Percentiles rank a stretch among this genome's conserved stretches.
phyloP scores from a whole-genome alignment of 2,797 vertebrate genomes.

The Ctenochaetus hawaiiensis region DNA sequence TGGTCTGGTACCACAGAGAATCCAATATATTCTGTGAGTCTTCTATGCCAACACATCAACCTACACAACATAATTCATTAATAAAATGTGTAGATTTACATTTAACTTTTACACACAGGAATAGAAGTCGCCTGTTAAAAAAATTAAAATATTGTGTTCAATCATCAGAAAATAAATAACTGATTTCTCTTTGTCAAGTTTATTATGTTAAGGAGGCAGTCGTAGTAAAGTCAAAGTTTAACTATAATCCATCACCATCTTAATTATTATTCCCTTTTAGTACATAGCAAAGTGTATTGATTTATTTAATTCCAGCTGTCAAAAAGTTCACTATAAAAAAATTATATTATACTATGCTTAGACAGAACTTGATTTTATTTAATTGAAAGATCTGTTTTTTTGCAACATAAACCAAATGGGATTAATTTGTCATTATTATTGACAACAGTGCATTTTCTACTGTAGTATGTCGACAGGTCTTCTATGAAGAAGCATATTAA shows the following conservation, averaged over 20 bases:
- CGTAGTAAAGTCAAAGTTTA: not conserved
- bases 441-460: not conserved
- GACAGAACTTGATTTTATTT: not conserved
- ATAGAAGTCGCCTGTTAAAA: not conserved
- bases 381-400: not conserved
- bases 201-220: not conserved
- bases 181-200: not conserved
- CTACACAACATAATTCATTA: conserved; percentile 4
- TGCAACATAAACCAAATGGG: not conserved
- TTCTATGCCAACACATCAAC: conserved; percentile 17
- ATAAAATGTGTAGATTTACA: not conserved
- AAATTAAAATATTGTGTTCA: too few species aligned
- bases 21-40: conserved; percentile 10
- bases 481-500: not conserved
- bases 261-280: not conserved
- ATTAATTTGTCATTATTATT: not conserved
- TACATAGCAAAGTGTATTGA: too few species aligned
- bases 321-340: not conserved
- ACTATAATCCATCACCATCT: not conserved
- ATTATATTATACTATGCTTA: not conserved
- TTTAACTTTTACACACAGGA: not conserved
- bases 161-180: too few species aligned
- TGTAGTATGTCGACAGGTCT: not conserved
- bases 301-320: not conserved
- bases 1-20: conserved; percentile 18